A percentile compares a stretch with the other conserved stretches of the same genome.
Evolutionary conservation across 2,888 invertebrate species (phyloP).

Genomic region (Artemia sinica): DNA sequence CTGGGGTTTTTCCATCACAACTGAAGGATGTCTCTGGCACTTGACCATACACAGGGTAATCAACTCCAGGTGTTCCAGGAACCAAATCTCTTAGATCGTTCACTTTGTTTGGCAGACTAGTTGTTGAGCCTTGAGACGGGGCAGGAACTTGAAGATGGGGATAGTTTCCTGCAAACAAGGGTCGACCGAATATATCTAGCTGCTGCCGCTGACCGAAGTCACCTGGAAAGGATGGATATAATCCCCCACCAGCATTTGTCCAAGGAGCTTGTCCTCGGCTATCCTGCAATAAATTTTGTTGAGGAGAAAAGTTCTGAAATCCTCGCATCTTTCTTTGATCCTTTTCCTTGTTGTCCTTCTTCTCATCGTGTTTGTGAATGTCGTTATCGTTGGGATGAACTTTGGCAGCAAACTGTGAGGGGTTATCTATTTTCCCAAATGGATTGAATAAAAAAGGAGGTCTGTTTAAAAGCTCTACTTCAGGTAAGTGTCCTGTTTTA

Average conservation of each 20-base stretch:
- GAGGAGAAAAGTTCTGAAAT: background rate
- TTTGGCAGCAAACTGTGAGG: too few relatives aligned
- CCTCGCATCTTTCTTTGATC: background rate
- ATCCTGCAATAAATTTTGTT: background rate
- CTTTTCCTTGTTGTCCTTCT: background rate
- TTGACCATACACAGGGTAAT: constrained; percentile 14
- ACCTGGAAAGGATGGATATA: background rate
- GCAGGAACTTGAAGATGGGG: constrained; percentile 3
- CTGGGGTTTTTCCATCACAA: constrained; percentile 11
- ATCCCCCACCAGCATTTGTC: background rate
- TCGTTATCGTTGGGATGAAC: too few relatives aligned
- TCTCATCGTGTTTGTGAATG: too few relatives aligned
- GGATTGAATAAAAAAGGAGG: too few relatives aligned
- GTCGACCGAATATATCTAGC: background rate
- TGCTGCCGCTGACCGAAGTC: background rate
- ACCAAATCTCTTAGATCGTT: constrained; percentile 15
- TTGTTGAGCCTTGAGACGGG: background rate
- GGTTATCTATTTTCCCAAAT: too few relatives aligned
- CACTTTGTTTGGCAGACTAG: background rate
- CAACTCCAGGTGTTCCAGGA: constrained; percentile 14
- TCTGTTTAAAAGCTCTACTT: too few relatives aligned
- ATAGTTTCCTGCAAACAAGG: background rate
- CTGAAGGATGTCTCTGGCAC: constrained; percentile 17
- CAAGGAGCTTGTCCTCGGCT: background rate
- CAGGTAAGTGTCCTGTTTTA: too few relatives aligned